Evolutionary conservation across 2,113 vertebrate species (phyloP), one percentile per base, ranked within the genome.

Genomic region (Ahaetulla prasina): DNA sequence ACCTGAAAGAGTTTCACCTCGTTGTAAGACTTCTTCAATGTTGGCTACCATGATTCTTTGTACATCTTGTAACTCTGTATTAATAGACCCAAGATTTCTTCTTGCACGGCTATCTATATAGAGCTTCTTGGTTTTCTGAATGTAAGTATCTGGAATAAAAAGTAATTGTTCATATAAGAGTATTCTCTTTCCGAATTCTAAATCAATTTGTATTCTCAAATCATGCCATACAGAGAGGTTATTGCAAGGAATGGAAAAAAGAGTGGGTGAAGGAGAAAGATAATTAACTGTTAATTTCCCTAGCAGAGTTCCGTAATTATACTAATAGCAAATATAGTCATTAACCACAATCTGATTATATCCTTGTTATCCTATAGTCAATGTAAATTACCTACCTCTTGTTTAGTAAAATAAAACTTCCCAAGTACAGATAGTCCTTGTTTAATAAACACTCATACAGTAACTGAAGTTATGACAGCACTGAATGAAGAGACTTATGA

Each of bases 11-110:
- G 99, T 98, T 94, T 99, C 99, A 95, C 99, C 99, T 91, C 99
- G 97, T 95, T 99, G 99, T 90, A 99, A 95, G 88, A 99, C 99
- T 95, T 99, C 99, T 95, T 99, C 99, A 0, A 99, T 99, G 95
- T 99, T 99, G 2, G 99, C 99, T 96, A 99, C 99, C 99, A 99
- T 99, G 96, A 99, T 99, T 96, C 99, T 98, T 97, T 99, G 99
- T 22, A 99, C 99, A 22, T 99, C 99, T 85, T 99, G 99, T 85
- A 99, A 97, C 95, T 99, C 99, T 16, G 99, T 99, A 97, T 99
- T 99, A 97, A 99, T 99, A 96, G 97, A 99, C 94, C 99, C 98
- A 88, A 99, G 97, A 94, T 99, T 99, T 96, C 99, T 98, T 92
- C 99, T 98, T 0, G 99, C 99, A 94, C 99, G 97, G 93, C 99